Base-by-base conservation (phyloP, 2,113 vertebrate genomes). In the Trinectes maculatus region DNA sequence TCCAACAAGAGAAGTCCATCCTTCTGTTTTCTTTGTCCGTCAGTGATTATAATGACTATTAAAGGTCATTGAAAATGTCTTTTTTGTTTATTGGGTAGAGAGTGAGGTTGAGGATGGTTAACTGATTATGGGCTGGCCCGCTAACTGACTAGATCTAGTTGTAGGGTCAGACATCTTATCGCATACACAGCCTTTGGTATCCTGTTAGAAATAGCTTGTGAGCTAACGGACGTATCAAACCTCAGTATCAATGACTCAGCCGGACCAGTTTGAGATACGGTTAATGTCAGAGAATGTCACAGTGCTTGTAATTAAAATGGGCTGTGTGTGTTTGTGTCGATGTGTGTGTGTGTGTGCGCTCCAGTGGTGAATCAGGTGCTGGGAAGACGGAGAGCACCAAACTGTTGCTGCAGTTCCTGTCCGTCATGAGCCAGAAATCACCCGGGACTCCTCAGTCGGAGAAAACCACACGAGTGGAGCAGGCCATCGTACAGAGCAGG, bases 371-470 rank as follows among this genome's bases (percentile, higher is more conserved):
- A 89, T 96, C 95, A 4, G 95, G 96, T 42, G 96, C 95, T 39
- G 96, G 96, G 18, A 97, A 97, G 90, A 97, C 96, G 0, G 96
- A 97, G 79, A 97, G 95, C 85, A 96, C 96, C 22, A 97, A 96
- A 79, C 77, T 97, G 71, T 88, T 96, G 76, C 89, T 97, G 49
- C 95, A 95, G 89, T 97, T 96, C 59, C 89, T 96, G 71, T 97
- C 96, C 2, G 92, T 95, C 52, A 96, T 96, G 95, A 97, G 96
- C 87, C 95, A 97, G 86, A 95, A 91, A 44, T 94, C 94, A 1
- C 76, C 92, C 0, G 94, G 92, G 28, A 91, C 87, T 0, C 86
- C 93, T 6, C 78, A 62, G 0, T 87, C 88, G 0, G 94, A 95
- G 87, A 95, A 91, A 66, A 93, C 84, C 77, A 95, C 93, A 0